Evolutionary conservation across 2,797 vertebrate species (phyloP), one percentile per base, ranked within the genome.

Genomic region (Sciurus vulgaris): DNA sequence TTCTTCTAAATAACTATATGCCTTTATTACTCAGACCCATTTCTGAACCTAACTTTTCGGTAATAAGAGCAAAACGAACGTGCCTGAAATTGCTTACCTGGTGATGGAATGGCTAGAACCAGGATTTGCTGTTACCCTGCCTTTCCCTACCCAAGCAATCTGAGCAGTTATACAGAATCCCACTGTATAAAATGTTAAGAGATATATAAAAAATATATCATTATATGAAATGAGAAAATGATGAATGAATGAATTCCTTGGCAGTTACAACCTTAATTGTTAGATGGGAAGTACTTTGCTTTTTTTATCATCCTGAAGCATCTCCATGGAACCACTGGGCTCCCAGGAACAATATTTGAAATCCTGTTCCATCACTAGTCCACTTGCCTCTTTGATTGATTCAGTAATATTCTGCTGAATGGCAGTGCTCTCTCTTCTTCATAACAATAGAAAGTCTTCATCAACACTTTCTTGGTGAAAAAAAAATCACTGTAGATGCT

Each of bases 141-240:
- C 12, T 51, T 88, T 51, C n/a, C 2, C 20, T 18, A 22, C 11
- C 10, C 18, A 35, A 74, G 35, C n/a, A 14, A 18, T 63, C 30
- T 88, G 33, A 87, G 18, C 8, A 65, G 28, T 74, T 74, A 65
- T 18, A 85, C 4, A 93, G 28, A 96, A 85, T 69, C 8, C 12
- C n/a, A 69, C 63, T 54, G 61, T 44, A 47, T 28, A 85, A 93
- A 91, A 81, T 74, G 13, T n/a, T 44, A 72, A 51, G 8, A 63
- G 24, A 67, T 35, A 41, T 51, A 77, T 44, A 81, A 94, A 61
- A 63, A 13, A 49, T 41, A 22, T 38, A 41, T 82, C 35, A 85
- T 86, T 59, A 82, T 44, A 41, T 33, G 82, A 93, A 74, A 79
- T 93, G 47, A 93, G 41, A 77, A 82, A 86, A 83, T 67, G 12